Conservation (phyloP, 2,113 vertebrate genomes). For the Australoheros scitulus region DNA sequence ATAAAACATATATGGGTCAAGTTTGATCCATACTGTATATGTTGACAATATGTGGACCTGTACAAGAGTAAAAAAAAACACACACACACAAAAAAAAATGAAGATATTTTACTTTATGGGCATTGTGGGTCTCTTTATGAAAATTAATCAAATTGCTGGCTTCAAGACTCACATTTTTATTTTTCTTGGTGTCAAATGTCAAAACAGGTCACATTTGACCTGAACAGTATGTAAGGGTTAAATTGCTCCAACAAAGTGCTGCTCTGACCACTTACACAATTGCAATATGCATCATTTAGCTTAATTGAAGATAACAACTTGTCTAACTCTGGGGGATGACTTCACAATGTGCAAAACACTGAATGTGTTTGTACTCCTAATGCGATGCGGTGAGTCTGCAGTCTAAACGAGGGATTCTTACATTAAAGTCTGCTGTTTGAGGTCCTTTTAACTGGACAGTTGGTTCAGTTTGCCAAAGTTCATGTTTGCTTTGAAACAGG, state of each 20-base stretch:
- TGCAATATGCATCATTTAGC: background rate
- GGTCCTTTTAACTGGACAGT: background rate
- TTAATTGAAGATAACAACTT: background rate
- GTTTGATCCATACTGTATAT: no score
- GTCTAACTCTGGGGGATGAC: background rate
- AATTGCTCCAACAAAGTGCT: background rate
- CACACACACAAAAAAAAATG: no score
- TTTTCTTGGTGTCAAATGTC: background rate
- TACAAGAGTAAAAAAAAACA: no score
- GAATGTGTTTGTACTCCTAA: background rate
- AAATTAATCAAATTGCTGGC: fast-evolving
- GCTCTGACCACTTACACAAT: background rate
- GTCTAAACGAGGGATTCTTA: background rate
- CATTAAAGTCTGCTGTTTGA: background rate
- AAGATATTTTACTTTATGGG: no score
- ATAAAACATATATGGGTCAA: no score
- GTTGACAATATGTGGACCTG: no score
- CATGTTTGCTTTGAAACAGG: background rate
- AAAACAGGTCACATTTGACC: background rate
- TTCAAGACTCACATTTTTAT: background rate
- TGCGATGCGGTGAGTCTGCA: background rate
- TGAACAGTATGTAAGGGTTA: background rate
- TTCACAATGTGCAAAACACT: background rate
- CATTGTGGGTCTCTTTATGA: background rate
- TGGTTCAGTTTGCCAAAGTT: background rate